These are phyloP conservation scores for Channallabes apus DNA, from an alignment of 2,797 vertebrate genomes.

Conservation along the genomic window DNA sequence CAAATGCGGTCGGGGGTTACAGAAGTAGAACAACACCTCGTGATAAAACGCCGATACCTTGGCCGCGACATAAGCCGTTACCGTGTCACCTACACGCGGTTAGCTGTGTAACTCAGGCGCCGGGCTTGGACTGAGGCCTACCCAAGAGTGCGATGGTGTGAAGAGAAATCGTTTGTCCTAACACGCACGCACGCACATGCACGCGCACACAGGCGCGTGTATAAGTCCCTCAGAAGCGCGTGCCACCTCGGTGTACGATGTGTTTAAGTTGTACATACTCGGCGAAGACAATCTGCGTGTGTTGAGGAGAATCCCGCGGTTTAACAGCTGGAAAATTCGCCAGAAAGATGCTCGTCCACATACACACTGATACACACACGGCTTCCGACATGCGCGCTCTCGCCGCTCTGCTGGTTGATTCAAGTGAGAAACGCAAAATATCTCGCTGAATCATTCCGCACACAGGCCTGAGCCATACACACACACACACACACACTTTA, in stretches of 20 bases:
- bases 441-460: conserved; percentile 81
- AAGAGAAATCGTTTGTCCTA: not conserved
- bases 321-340: not conserved
- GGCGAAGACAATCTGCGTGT: conserved; percentile 21
- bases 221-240: not conserved
- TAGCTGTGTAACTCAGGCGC: conserved; percentile 69
- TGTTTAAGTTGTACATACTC: conserved; percentile 47
- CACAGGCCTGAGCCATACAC: conserved; percentile 57
- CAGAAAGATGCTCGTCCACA: conserved; percentile 41
- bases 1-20: not conserved
- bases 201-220: not conserved
- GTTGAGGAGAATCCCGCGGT: not conserved
- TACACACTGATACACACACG: not conserved
- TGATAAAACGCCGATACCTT: not conserved
- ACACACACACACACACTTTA: conserved; percentile 32
- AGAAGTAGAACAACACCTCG: not conserved
- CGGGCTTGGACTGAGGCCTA: conserved; percentile 72
- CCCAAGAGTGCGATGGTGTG: conserved; percentile 45
- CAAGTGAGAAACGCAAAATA: conserved; percentile 71
- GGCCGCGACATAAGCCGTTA: conserved; percentile 13
- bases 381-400: conserved; percentile 65
- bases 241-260: conserved; percentile 2
- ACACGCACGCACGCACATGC: conserved; percentile 35
- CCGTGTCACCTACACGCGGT: conserved; percentile 55
- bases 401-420: conserved; percentile 62